phyloP scores from a whole-genome alignment of 2,888 invertebrate species.

The Acleris laterana region DNA sequence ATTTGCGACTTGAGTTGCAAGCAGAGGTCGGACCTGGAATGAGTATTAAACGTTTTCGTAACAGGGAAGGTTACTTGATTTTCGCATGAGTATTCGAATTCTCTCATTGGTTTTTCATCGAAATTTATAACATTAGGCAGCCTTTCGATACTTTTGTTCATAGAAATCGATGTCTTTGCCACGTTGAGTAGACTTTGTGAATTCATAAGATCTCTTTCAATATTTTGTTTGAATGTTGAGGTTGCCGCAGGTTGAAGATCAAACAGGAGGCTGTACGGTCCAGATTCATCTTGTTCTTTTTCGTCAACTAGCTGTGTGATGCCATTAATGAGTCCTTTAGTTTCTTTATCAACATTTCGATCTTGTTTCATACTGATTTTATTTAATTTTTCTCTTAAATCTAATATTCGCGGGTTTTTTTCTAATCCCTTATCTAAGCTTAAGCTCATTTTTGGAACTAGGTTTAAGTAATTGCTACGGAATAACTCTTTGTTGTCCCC shows the following conservation, averaged over 20 bases:
- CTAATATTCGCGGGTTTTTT: conserved; percentile 76
- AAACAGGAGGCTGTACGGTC: conserved; percentile 86
- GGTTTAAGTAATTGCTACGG: conserved; percentile 67
- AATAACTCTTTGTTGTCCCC: conserved; percentile 64
- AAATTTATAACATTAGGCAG: conserved; percentile 76
- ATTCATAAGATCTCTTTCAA: conserved; percentile 51
- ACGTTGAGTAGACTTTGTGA: conserved; percentile 47
- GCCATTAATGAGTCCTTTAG: conserved; percentile 73
- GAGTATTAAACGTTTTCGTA: conserved; percentile 69
- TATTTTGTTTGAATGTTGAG: conserved; percentile 59
- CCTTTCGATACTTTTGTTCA: conserved; percentile 66
- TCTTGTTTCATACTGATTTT: conserved; percentile 77
- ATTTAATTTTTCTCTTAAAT: conserved; percentile 76
- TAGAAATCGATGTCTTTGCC: conserved; percentile 51
- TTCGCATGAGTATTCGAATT: conserved; percentile 80
- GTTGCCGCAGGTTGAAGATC: conserved; percentile 71
- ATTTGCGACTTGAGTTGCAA: conserved; percentile 74
- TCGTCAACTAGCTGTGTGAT: conserved; percentile 76
- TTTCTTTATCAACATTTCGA: conserved; percentile 70
- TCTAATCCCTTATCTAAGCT: conserved; percentile 70
- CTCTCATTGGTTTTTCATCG: conserved; percentile 76
- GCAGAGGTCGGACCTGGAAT: conserved; percentile 77
- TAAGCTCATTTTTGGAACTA: conserved; percentile 78
- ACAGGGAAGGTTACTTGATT: conserved; percentile 62
- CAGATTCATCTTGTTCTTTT: conserved; percentile 79